Evolutionary conservation across 2,797 vertebrate genomes (phyloP).

Genomic region (Sus cebifrons): DNA sequence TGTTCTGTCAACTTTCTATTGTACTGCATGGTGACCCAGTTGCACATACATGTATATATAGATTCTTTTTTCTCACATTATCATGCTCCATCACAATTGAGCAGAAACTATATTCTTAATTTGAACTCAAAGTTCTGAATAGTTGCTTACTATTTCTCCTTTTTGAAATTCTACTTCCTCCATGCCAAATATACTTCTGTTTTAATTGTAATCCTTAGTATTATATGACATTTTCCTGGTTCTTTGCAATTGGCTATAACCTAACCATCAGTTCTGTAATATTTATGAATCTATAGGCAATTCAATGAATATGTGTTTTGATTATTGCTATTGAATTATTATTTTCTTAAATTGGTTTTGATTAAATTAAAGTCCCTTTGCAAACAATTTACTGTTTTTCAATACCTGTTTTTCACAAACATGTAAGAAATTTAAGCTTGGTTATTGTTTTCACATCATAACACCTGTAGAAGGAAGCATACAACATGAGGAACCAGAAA

Average conservation of each 20-base stretch:
- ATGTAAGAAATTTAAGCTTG: not conserved
- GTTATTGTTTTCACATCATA: not conserved
- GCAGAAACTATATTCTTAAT: not conserved
- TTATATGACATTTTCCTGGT: slow-evolving; percentile 3
- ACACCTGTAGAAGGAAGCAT: not conserved
- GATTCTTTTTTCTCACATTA: too few species aligned
- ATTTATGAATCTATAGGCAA: not conserved
- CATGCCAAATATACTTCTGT: not conserved
- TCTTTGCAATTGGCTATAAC: not conserved
- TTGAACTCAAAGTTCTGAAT: slow-evolving; percentile 15
- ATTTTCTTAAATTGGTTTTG: not conserved
- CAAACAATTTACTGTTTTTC: not conserved
- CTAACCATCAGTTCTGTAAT: not conserved
- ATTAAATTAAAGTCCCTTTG: not conserved
- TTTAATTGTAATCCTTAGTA: slow-evolving; percentile 4
- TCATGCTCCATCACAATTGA: too few species aligned
- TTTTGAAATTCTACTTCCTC: slow-evolving; percentile 3
- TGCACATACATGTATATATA: too few species aligned
- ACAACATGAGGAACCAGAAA: not conserved
- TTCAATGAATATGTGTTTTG: not conserved
- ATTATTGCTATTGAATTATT: slow-evolving; percentile 7
- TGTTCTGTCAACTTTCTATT: too few species aligned
- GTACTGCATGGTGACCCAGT: too few species aligned
- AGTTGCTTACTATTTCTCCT: not conserved
- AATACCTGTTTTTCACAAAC: slow-evolving; percentile 17